Evolutionary conservation across 2,113 vertebrate species (phyloP), one percentile per base, ranked within the genome.

Genomic region (Fregetta grallaria): DNA sequence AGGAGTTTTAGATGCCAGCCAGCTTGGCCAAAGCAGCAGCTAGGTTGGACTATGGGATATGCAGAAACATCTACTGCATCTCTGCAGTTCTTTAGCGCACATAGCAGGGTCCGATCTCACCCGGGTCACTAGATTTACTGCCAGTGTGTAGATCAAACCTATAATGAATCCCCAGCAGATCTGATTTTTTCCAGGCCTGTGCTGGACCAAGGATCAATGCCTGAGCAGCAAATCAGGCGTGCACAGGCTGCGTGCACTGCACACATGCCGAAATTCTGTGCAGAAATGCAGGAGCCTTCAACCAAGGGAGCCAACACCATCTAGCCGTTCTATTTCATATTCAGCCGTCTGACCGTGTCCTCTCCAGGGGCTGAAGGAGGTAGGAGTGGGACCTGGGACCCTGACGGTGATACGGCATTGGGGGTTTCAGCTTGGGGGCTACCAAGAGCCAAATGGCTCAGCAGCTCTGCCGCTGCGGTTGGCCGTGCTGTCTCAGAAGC

Each of bases 371-470:
- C 58, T 19, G 9, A 42, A 7, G 42, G 42, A 13, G 8, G 22
- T 7, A 4, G 66, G 50, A 18, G 13, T 7, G 38, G 36, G 26
- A 49, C 29, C 42, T 23, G 50, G 50, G n/a, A 11, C 19, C 30
- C 50, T 12, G 66, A 6, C 0, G 5, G 14, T 15, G 62, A 10
- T 12, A 11, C 0, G 7, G 34, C 38, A 14, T 3, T 0, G 9
- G 66, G 59, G n/a, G 34, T 13, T 73, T 38, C 36, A 21, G 32
- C 73, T 6, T 14, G 32, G 50, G 44, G 56, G 17, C 16, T 62
- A 2, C 11, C 56, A 4, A 13, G 26, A 56, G 53, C 53, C 55
- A 17, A n/a, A 22, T 1, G 13, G 18, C 67, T n/a, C 67, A 9
- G 7, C 26, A n/a, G 44, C 52, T 47, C 58, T 45, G 73, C 80